phyloP scores from a whole-genome alignment of 2,888 invertebrate species.

The Helobdella robusta region DNA sequence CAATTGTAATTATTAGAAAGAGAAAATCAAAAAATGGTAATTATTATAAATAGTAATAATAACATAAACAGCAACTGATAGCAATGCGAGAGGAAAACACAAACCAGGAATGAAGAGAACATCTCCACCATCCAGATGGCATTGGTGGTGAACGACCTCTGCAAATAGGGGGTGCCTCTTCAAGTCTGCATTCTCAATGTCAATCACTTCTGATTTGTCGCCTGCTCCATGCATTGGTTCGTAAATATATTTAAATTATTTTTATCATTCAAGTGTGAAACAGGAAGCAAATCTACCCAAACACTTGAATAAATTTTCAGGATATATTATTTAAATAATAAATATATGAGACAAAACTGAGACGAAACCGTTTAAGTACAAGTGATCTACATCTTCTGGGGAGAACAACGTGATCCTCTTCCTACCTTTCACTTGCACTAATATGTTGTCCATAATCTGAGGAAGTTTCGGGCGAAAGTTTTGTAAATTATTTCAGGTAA shows the following conservation, averaged over 20 bases:
- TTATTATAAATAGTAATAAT: no score
- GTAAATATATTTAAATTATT: no score
- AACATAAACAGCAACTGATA: not conserved
- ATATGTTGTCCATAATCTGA: slow-evolving; percentile 54
- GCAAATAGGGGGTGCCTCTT: slow-evolving; percentile 50
- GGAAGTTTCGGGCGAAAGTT: not conserved
- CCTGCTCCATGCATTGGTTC: slow-evolving; percentile 39
- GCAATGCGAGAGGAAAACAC: not conserved
- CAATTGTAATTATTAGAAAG: no score
- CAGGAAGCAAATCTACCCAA: no score
- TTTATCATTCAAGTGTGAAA: not conserved
- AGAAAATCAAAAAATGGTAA: no score
- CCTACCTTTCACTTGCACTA: slow-evolving; percentile 53
- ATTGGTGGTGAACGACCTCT: slow-evolving; percentile 48
- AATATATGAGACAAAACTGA: no score
- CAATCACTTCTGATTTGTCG: slow-evolving; percentile 54
- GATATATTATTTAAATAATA: no score
- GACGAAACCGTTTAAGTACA: slow-evolving; percentile 54
- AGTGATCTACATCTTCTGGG: slow-evolving; percentile 51
- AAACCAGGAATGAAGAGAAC: slow-evolving; percentile 54
- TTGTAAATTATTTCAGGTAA: slow-evolving; percentile 5
- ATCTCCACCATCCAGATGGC: slow-evolving; percentile 52
- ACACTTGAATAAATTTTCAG: no score
- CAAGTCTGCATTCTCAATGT: slow-evolving; percentile 52
- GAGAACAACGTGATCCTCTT: slow-evolving; percentile 53